Evolutionary conservation across 2,888 invertebrate species (phyloP).

Genomic region (Suillia variegata): DNA sequence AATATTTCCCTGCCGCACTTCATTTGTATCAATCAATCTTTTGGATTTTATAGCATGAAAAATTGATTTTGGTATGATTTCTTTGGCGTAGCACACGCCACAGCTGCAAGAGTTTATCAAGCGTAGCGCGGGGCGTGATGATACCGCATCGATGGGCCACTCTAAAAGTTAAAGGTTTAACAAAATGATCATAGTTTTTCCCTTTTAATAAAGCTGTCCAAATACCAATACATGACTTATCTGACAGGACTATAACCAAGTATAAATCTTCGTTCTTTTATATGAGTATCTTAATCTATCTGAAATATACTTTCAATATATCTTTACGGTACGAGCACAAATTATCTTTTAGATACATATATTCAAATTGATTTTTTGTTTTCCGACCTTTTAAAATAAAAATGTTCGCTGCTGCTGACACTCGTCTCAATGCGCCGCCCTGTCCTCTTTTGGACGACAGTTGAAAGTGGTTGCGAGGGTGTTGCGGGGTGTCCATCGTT

Average conservation of each 20-base stretch:
- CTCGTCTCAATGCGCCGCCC: slow-evolving; percentile 2
- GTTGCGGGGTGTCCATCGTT: slow-evolving; percentile 11
- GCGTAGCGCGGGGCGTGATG: not conserved
- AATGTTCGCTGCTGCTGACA: too few relatives aligned
- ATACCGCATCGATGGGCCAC: not conserved
- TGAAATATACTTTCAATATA: too few relatives aligned
- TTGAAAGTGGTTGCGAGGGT: slow-evolving; percentile 8
- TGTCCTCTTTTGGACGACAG: not conserved
- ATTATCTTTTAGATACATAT: slow-evolving; percentile 4
- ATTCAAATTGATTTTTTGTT: not conserved
- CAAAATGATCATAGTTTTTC: too few relatives aligned
- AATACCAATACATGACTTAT: too few relatives aligned
- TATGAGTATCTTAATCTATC: too few relatives aligned
- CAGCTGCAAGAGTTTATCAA: slow-evolving; percentile 5
- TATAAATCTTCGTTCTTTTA: too few relatives aligned
- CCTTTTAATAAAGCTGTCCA: too few relatives aligned
- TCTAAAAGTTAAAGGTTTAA: too few relatives aligned
- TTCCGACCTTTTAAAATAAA: not conserved
- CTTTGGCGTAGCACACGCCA: slow-evolving; percentile 25
- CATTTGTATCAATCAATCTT: slow-evolving; percentile 39
- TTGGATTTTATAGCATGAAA: slow-evolving; percentile 26
- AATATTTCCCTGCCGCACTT: slow-evolving; percentile 26
- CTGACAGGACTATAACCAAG: too few relatives aligned
- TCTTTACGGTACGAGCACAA: slow-evolving; percentile 8
- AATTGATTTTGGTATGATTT: slow-evolving; percentile 27